Conservation (phyloP, 1,140 invertebrate genomes). For the Ephestia elutella region DNA sequence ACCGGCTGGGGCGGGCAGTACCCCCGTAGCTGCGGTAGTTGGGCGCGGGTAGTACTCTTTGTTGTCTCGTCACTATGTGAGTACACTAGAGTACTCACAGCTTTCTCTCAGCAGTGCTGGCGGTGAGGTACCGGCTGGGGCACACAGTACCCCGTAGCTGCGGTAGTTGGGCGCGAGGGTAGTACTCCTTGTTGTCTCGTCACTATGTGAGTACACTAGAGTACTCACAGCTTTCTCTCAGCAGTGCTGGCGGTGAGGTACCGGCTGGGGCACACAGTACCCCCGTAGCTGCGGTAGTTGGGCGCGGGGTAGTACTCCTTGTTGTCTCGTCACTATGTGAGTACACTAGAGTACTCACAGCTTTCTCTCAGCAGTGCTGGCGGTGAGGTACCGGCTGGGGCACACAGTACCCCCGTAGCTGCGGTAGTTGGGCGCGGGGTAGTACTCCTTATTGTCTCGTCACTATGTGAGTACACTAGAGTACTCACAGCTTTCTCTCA, state of each 20-base stretch:
- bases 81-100: no score
- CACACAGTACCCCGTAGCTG: conserved; percentile 76
- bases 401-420: conserved; percentile 76
- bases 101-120: conserved; percentile 77
- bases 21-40: no score
- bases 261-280: conserved; percentile 52
- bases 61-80: no score
- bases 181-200: no score
- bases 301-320: conserved; percentile 77
- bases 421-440: conserved; percentile 78
- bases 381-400: conserved; percentile 76
- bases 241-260: conserved; percentile 79
- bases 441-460: conserved; percentile 78
- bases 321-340: conserved; percentile 76
- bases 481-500: conserved; percentile 75
- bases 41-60: no score
- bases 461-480: conserved; percentile 56
- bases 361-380: conserved; percentile 77
- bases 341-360: conserved; percentile 41
- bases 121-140: conserved; percentile 76
- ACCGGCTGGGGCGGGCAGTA: no score
- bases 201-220: no score
- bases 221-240: conserved; percentile 75
- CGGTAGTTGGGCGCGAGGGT: conserved; percentile 79
- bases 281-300: conserved; percentile 81